These are phyloP conservation scores for Saccopteryx leptura DNA, from an alignment of 2,113 vertebrate genomes.

Conservation along the genomic window DNA sequence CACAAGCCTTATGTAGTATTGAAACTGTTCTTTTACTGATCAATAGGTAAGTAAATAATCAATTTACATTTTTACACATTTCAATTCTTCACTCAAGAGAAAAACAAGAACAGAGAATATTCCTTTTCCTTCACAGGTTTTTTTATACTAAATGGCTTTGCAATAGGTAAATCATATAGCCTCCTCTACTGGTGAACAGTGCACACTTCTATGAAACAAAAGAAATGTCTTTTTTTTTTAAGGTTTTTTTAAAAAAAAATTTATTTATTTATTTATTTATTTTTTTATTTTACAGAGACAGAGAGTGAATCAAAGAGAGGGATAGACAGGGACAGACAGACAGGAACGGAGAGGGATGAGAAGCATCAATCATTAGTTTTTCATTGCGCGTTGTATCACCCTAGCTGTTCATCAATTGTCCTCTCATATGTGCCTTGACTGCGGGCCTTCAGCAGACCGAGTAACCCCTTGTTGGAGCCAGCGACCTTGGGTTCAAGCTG, in stretches of 20 bases:
- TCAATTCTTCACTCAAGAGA: neutral
- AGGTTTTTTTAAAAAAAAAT: neutral
- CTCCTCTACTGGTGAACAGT: conserved; percentile 55
- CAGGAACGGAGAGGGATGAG: too few relatives aligned
- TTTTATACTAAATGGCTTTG: neutral
- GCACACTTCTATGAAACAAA: neutral
- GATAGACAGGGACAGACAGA: too few relatives aligned
- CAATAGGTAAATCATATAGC: conserved; percentile 43
- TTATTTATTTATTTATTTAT: too few relatives aligned
- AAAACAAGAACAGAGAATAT: conserved; percentile 8
- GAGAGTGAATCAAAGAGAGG: too few relatives aligned
- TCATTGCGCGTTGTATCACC: too few relatives aligned
- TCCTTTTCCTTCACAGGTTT: conserved; percentile 42
- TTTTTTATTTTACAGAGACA: too few relatives aligned
- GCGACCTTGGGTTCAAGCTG: too few relatives aligned
- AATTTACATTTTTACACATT: neutral
- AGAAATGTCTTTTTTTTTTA: neutral
- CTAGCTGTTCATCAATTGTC: too few relatives aligned
- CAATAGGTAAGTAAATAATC: neutral
- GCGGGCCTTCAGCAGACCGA: too few relatives aligned
- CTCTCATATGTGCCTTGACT: too few relatives aligned
- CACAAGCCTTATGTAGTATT: neutral
- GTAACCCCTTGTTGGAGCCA: too few relatives aligned
- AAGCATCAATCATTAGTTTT: too few relatives aligned
- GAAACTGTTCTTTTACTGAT: conserved; percentile 16